Evolutionary conservation across 2,113 vertebrate genomes (phyloP).

Genomic region (Galbula dea): DNA sequence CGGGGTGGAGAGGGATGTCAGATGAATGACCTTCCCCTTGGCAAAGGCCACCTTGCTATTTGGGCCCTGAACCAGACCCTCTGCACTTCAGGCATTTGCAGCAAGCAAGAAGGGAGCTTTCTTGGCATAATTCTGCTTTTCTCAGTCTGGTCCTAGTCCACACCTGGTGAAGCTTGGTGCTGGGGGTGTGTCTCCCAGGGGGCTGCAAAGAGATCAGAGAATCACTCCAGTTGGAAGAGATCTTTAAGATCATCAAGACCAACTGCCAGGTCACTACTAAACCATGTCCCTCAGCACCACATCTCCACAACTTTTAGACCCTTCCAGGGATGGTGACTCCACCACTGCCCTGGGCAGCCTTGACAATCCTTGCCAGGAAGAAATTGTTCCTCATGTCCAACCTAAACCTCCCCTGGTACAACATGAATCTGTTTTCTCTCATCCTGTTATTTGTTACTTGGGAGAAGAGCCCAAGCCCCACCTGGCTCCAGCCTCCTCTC

Average conservation of each 20-base stretch:
- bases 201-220: background rate
- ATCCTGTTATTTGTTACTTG: too few relatives aligned
- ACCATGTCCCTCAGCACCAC: too few relatives aligned
- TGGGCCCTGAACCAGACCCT: background rate
- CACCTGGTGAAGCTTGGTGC: background rate
- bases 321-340: too few relatives aligned
- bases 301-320: too few relatives aligned
- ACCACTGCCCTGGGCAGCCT: too few relatives aligned
- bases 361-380: too few relatives aligned
- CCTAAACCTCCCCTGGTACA: too few relatives aligned
- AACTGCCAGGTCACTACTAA: background rate
- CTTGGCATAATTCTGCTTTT: background rate
- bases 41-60: background rate
- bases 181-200: too few relatives aligned
- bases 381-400: too few relatives aligned
- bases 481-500: too few relatives aligned
- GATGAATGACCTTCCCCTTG: rapidly evolving
- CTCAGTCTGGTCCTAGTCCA: background rate
- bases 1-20: background rate
- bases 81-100: background rate
- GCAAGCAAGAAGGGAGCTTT: background rate
- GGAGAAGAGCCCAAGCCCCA: too few relatives aligned
- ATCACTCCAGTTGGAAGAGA: background rate
- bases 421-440: too few relatives aligned
- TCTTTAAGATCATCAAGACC: background rate